Conservation (phyloP, 2,797 vertebrate genomes). For the Rachycentron canadum region DNA sequence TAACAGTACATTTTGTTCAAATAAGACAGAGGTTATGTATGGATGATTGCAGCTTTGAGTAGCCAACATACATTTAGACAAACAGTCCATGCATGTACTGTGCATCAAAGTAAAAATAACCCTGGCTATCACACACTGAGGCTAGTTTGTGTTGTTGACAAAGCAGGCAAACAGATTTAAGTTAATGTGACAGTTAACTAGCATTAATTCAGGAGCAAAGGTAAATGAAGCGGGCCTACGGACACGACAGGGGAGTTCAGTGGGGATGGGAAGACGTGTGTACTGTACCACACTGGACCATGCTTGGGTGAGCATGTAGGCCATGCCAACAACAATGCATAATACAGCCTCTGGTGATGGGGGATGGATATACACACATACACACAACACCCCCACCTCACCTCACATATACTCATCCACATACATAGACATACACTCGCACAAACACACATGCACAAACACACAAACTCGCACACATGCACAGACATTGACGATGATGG, state of each 20-base stretch:
- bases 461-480: conserved; percentile 65
- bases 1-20: conserved; percentile 36
- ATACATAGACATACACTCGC: conserved; percentile 1
- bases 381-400: conserved; percentile 52
- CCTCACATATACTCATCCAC: conserved; percentile 29
- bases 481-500: conserved; percentile 78
- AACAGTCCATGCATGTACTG: conserved; percentile 46
- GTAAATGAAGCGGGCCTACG: conserved; percentile 81
- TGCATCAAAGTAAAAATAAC: conserved; percentile 69
- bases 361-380: conserved; percentile 65
- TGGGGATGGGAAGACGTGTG: conserved; percentile 80
- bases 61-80: conserved; percentile 39
- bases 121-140: conserved; percentile 60
- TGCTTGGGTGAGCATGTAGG: conserved; percentile 89
- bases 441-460: conserved; percentile 37
- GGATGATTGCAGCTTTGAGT: conserved; percentile 53
- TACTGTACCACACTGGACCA: conserved; percentile 82
- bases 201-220: conserved; percentile 85
- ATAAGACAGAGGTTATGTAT: conserved; percentile 39
- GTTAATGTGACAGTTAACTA: conserved; percentile 84
- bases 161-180: conserved; percentile 75
- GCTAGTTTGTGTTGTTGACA: conserved; percentile 77
- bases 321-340: conserved; percentile 87
- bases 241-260: conserved; percentile 74
- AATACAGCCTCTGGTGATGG: conserved; percentile 85